A percentile compares a stretch with the other conserved stretches of the same genome.
phyloP scores from a whole-genome alignment of 2,113 vertebrate species.

The Notothenia coriiceps region DNA sequence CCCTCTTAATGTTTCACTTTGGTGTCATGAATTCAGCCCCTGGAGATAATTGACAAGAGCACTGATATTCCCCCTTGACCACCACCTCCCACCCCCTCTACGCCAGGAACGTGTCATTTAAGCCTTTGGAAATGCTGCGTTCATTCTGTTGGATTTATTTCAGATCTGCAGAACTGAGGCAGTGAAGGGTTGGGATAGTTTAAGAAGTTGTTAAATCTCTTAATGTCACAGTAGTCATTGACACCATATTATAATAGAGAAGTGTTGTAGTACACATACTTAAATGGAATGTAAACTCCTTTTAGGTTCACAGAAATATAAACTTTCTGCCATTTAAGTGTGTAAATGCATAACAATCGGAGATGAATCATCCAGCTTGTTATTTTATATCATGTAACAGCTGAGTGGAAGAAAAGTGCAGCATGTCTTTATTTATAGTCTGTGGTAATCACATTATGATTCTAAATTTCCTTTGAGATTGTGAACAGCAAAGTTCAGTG shows the following conservation, averaged over 20 bases:
- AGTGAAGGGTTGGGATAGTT: conserved; percentile 9
- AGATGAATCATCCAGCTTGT: neutral
- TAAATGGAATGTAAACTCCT: neutral
- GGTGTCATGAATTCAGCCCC: conserved; percentile 39
- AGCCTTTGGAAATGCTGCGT: conserved; percentile 32
- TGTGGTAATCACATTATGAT: conserved; percentile 49
- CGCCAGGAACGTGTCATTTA: conserved; percentile 13
- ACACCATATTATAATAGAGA: neutral
- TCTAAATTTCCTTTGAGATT: conserved; percentile 39
- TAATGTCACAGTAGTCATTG: conserved; percentile 1
- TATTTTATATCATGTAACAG: conserved; percentile 28
- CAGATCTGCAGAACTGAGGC: conserved; percentile 23
- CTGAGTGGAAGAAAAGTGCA: conserved; percentile 25
- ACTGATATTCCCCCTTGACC: neutral
- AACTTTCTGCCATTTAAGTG: neutral
- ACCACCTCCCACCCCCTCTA: neutral
- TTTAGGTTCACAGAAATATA: neutral
- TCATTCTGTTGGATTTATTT: conserved; percentile 50
- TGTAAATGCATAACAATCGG: neutral
- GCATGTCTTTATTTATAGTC: conserved; percentile 52
- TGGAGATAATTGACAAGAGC: conserved; percentile 28
- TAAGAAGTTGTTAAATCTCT: conserved; percentile 6
- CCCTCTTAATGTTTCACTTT: conserved; percentile 23
- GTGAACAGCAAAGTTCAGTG: neutral
- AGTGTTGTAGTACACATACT: neutral